These are phyloP conservation scores for Garra rufa DNA, from an alignment of 2,113 vertebrate genomes.

Conservation along the genomic window DNA sequence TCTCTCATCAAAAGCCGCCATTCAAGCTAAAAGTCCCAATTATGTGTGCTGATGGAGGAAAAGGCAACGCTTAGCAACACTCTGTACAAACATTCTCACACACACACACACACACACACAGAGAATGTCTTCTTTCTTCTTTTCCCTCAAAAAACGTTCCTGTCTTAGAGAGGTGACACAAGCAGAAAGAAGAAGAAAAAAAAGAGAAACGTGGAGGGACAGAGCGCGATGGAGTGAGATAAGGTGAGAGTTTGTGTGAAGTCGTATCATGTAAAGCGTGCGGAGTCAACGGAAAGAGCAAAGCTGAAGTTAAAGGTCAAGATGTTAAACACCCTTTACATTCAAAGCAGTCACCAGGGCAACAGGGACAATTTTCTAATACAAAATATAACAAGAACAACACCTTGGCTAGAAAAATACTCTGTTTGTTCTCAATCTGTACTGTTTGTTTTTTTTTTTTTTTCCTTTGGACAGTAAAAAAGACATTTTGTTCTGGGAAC, in stretches of 20 bases:
- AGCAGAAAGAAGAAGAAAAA: not conserved
- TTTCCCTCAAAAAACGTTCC: slow-evolving; percentile 46
- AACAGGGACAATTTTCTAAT: slow-evolving; percentile 54
- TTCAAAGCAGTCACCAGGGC: slow-evolving; percentile 67
- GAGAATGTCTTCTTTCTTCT: slow-evolving; percentile 64
- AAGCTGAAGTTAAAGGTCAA: slow-evolving; percentile 53
- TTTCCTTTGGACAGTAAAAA: not conserved
- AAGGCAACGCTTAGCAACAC: slow-evolving; percentile 75
- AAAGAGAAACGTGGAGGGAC: not conserved
- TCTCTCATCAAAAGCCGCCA: slow-evolving; percentile 70
- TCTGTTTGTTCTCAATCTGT: not conserved
- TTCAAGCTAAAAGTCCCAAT: slow-evolving; percentile 76
- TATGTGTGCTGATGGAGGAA: slow-evolving; percentile 71
- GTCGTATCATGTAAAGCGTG: not conserved
- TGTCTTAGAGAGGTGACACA: slow-evolving; percentile 12
- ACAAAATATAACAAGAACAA: slow-evolving; percentile 38
- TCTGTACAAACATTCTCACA: slow-evolving; percentile 56
- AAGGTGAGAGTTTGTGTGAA: slow-evolving; percentile 30
- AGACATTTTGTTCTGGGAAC: slow-evolving; percentile 10
- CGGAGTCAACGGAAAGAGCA: not conserved
- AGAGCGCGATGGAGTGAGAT: slow-evolving; percentile 48
- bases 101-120: slow-evolving; percentile 42
- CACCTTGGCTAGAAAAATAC: slow-evolving; percentile 7
- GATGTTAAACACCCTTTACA: slow-evolving; percentile 65
- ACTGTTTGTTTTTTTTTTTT: not conserved